Percentiles rank a stretch among this genome's conserved stretches.
These are phyloP conservation scores for Spilogale gracilis DNA, from an alignment of 2,113 vertebrate genomes.

Conservation along the genomic window DNA sequence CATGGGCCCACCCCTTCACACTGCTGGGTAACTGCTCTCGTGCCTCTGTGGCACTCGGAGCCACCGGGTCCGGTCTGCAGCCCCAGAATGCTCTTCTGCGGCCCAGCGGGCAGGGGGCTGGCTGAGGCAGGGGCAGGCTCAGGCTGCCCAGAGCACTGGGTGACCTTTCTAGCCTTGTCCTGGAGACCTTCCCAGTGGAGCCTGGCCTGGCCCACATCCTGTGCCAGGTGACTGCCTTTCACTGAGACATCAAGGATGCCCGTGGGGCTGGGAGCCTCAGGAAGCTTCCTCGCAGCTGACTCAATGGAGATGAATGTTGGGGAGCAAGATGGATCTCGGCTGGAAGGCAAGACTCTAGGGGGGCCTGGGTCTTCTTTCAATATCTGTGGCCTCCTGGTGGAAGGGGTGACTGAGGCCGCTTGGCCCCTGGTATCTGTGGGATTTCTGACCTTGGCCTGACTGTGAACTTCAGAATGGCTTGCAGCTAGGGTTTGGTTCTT, in stretches of 20 bases:
- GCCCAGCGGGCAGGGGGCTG: slow-evolving; percentile 81
- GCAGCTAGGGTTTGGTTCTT: not conserved
- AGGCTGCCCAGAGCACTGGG: not conserved
- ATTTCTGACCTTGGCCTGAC: slow-evolving; percentile 76
- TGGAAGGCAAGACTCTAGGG: slow-evolving; percentile 80
- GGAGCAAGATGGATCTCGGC: slow-evolving; percentile 88
- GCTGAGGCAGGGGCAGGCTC: slow-evolving; percentile 31
- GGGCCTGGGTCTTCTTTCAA: slow-evolving; percentile 63
- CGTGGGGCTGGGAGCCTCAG: slow-evolving; percentile 74
- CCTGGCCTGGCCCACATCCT: not conserved
- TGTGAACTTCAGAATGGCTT: not conserved
- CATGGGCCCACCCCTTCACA: slow-evolving; percentile 89
- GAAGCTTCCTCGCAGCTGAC: slow-evolving; percentile 90
- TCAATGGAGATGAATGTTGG: slow-evolving; percentile 94
- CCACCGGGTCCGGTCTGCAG: slow-evolving; percentile 87
- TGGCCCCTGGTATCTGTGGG: slow-evolving; percentile 64
- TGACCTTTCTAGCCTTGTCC: not conserved
- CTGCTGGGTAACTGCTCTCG: slow-evolving; percentile 89
- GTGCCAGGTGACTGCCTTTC: not conserved
- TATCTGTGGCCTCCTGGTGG: slow-evolving; percentile 54
- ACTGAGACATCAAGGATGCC: not conserved
- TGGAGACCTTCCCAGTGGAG: not conserved
- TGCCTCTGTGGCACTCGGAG: slow-evolving; percentile 87
- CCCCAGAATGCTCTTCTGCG: slow-evolving; percentile 90
- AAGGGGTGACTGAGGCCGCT: slow-evolving; percentile 7